phyloP scores from a whole-genome alignment of 2,113 vertebrate species.

The Epinephelus moara region DNA sequence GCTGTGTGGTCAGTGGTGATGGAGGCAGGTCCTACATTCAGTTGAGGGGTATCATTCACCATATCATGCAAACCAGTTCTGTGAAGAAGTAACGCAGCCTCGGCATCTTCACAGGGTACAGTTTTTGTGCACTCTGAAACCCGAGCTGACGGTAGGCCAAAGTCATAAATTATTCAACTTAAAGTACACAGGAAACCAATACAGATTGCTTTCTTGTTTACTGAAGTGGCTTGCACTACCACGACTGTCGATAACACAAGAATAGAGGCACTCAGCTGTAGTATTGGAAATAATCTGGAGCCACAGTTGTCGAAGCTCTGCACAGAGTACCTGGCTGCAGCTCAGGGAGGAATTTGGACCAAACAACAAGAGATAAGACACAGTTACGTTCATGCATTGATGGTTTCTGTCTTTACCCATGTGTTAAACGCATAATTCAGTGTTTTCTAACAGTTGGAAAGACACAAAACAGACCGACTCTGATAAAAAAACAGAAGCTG shows the following conservation, averaged over 20 bases:
- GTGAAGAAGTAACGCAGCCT: conserved; percentile 4
- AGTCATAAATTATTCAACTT: conserved; percentile 63
- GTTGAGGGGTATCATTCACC: not conserved
- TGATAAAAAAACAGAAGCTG: not conserved
- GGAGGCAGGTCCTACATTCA: not conserved
- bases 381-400: not conserved
- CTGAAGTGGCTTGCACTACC: conserved; percentile 28
- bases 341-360: not conserved
- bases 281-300: conserved; percentile 10
- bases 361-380: not conserved
- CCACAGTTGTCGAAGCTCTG: conserved; percentile 11
- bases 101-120: not conserved
- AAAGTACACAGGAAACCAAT: conserved; percentile 29
- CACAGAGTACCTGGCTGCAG: not conserved
- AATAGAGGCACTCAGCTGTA: conserved; percentile 19
- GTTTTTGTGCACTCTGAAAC: conserved; percentile 21
- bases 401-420: not conserved
- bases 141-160: conserved; percentile 24
- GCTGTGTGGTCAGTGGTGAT: conserved; percentile 5
- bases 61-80: not conserved
- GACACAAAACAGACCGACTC: not conserved
- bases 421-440: not conserved
- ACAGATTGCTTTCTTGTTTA: conserved; percentile 28
- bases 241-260: conserved; percentile 5
- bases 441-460: not conserved